These are phyloP conservation scores for Leucophora obtusa DNA, from an alignment of 2,888 invertebrate genomes.

Conservation along the genomic window DNA sequence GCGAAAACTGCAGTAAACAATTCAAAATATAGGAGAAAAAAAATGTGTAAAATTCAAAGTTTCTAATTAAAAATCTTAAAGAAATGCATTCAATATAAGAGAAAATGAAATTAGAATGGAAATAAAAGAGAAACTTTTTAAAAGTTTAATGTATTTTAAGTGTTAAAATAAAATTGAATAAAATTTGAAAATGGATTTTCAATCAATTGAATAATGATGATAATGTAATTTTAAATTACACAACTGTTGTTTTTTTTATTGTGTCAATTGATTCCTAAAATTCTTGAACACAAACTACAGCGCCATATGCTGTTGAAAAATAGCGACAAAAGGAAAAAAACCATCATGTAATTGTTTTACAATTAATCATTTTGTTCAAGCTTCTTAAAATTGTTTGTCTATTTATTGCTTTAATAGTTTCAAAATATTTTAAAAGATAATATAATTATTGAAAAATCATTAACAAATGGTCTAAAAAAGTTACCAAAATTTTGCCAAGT, in stretches of 20 bases:
- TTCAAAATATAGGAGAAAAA: background rate
- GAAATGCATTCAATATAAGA: background rate
- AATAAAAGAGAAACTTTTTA: background rate
- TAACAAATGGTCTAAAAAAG: conserved; percentile 17
- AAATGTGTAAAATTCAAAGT: too few relatives aligned
- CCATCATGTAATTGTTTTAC: conserved; percentile 60
- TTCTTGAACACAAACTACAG: background rate
- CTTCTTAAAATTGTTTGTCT: conserved; percentile 17
- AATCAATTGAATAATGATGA: conserved; percentile 25
- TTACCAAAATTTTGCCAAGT: conserved; percentile 38
- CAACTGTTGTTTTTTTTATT: conserved; percentile 45
- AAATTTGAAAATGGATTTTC: background rate
- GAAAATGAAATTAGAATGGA: background rate
- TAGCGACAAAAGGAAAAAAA: conserved; percentile 39
- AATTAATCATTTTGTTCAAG: conserved; percentile 58
- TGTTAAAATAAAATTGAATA: background rate
- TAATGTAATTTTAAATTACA: background rate
- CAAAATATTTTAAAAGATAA: conserved; percentile 56
- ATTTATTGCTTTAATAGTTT: conserved; percentile 48
- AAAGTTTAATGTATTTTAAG: background rate
- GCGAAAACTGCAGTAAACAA: background rate
- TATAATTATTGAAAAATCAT: conserved; percentile 39
- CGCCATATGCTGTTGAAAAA: conserved; percentile 46
- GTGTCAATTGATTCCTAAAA: background rate
- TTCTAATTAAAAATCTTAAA: too few relatives aligned